Evolutionary conservation across 2,888 invertebrate genomes (phyloP).

Genomic region (Lasioglossum marginatum): DNA sequence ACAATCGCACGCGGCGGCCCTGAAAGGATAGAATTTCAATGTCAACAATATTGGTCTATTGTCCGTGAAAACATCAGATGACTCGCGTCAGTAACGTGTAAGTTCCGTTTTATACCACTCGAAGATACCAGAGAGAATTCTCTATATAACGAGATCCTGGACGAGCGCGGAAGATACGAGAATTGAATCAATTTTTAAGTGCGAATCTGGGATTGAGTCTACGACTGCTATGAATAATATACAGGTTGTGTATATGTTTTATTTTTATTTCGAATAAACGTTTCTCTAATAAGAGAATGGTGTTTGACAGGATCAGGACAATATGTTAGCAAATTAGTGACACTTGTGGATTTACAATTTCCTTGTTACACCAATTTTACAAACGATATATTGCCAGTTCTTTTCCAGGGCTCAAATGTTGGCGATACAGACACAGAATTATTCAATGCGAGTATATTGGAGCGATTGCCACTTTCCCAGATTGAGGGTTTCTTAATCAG

Average conservation of each 20-base stretch:
- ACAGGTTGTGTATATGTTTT: conserved; percentile 38
- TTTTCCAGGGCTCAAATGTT: conserved; percentile 46
- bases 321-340: conserved; percentile 38
- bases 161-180: conserved; percentile 28
- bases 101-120: conserved; percentile 67
- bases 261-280: background rate
- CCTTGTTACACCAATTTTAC: background rate
- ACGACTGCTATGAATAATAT: conserved; percentile 36
- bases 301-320: conserved; percentile 13
- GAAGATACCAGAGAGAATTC: conserved; percentile 25
- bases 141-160: background rate
- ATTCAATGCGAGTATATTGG: conserved; percentile 77
- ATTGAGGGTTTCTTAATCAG: conserved; percentile 89
- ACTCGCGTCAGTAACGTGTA: conserved; percentile 60
- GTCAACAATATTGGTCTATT: conserved; percentile 3
- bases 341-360: background rate
- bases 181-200: background rate
- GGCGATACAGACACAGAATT: conserved; percentile 73
- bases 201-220: conserved; percentile 10
- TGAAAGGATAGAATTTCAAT: conserved; percentile 33
- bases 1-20: too few relatives aligned
- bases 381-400: background rate
- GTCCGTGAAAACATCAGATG: conserved; percentile 2
- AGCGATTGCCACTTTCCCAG: conserved; percentile 73
- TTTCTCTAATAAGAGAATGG: background rate